Evolutionary conservation across 2,113 vertebrate species (phyloP).

Genomic region (Trachemys scripta): DNA sequence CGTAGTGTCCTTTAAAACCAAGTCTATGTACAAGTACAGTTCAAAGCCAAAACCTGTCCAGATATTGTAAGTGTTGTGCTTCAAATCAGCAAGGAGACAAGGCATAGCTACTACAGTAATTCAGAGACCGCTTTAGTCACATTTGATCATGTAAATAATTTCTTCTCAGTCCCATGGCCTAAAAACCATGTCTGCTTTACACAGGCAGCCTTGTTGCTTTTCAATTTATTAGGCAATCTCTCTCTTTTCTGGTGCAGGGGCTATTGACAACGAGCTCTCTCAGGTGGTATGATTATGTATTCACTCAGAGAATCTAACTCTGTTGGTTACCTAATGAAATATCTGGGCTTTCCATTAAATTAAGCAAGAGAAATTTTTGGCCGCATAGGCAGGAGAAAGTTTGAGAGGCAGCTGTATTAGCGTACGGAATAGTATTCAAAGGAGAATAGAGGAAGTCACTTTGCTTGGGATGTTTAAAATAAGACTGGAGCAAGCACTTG

Average conservation of each 20-base stretch:
- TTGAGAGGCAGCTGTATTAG: background rate
- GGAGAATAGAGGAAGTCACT: background rate
- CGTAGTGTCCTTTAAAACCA: constrained; percentile 45
- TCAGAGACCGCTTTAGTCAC: background rate
- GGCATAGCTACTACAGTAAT: background rate
- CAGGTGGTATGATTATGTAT: background rate
- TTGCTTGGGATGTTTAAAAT: background rate
- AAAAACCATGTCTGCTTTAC: background rate
- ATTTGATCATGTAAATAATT: background rate
- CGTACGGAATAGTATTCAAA: background rate
- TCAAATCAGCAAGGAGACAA: background rate
- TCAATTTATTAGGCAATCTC: background rate
- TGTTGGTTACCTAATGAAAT: background rate
- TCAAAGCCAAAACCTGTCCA: background rate
- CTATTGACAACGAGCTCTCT: background rate
- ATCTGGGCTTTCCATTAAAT: background rate
- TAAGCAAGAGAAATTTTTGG: background rate
- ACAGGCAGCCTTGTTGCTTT: background rate
- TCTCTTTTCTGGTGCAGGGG: background rate
- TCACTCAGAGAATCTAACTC: background rate
- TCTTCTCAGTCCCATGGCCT: background rate
- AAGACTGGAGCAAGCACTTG: background rate
- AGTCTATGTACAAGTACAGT: background rate
- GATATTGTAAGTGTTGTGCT: background rate
- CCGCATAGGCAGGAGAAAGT: background rate